Conservation (phyloP, 2,888 invertebrate genomes). For the Drosophila flavopinicola region DNA sequence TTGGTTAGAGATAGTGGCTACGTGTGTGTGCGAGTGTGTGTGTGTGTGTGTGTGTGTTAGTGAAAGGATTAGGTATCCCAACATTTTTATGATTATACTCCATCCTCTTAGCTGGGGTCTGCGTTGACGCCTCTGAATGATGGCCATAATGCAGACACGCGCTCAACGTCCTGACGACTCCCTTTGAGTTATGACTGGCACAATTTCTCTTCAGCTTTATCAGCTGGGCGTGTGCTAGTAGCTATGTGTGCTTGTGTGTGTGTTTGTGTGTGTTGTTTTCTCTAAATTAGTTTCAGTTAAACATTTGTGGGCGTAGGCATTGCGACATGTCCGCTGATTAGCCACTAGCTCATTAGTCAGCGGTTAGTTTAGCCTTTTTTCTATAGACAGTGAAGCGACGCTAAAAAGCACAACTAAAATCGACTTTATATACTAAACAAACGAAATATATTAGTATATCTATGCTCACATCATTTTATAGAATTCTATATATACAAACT, state of each 20-base stretch:
- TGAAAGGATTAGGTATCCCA: constrained; percentile 67
- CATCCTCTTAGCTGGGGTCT: constrained; percentile 25
- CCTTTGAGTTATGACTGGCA: constrained; percentile 73
- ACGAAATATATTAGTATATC: no score
- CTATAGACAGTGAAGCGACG: not conserved
- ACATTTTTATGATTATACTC: constrained; percentile 58
- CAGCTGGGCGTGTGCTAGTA: constrained; percentile 33
- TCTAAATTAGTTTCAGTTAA: constrained; percentile 48
- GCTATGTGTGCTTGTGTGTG: not conserved
- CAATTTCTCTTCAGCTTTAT: constrained; percentile 67
- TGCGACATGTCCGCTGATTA: constrained; percentile 50
- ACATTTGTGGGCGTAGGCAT: constrained; percentile 20
- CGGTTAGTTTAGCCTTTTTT: constrained; percentile 34
- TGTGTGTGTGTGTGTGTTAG: constrained; percentile 31
- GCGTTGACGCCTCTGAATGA: constrained; percentile 61
- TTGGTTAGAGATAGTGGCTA: constrained; percentile 59
- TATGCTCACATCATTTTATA: no score
- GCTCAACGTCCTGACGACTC: constrained; percentile 41
- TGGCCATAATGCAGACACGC: constrained; percentile 63
- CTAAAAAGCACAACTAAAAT: no score
- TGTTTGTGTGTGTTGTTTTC: constrained; percentile 13
- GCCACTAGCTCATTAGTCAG: constrained; percentile 57
- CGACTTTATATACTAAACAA: no score
- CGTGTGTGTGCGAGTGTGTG: constrained; percentile 31
- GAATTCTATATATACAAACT: no score